These are phyloP conservation scores for Ophraella communa DNA, from an alignment of 2,888 invertebrate genomes.

Conservation along the genomic window DNA sequence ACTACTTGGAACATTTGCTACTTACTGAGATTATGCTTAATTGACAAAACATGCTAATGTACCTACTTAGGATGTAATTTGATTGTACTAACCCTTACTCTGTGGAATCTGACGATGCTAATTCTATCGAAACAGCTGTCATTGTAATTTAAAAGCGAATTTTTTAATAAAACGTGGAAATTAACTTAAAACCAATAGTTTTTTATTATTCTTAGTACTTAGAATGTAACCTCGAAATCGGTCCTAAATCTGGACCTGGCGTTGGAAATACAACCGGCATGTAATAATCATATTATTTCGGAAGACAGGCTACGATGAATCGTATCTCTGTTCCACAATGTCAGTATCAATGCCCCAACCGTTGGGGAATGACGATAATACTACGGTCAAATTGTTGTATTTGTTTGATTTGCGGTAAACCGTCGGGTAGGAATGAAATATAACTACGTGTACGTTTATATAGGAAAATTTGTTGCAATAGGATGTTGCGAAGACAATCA, in stretches of 20 bases:
- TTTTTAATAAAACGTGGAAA: too few relatives aligned
- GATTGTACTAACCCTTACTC: too few relatives aligned
- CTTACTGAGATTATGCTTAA: too few relatives aligned
- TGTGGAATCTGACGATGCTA: too few relatives aligned
- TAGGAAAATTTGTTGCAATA: slow-evolving; percentile 22
- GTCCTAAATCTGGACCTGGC: not conserved
- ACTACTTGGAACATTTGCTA: too few relatives aligned
- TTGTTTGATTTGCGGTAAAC: slow-evolving; percentile 7
- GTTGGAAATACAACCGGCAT: not conserved
- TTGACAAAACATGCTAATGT: too few relatives aligned
- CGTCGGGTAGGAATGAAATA: not conserved
- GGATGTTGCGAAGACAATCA: slow-evolving; percentile 13
- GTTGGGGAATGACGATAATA: slow-evolving; percentile 24
- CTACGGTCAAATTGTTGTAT: slow-evolving; percentile 19
- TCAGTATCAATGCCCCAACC: slow-evolving; percentile 21
- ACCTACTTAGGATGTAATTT: too few relatives aligned
- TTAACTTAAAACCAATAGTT: not conserved
- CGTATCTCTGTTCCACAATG: slow-evolving; percentile 36
- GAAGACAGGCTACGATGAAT: slow-evolving; percentile 47
- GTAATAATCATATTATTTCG: slow-evolving; percentile 53
- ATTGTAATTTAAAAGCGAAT: not conserved
- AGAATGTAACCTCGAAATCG: not conserved
- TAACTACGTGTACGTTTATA: not conserved
- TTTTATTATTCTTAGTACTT: too few relatives aligned
- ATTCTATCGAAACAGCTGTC: too few relatives aligned